A percentile compares a stretch with the other conserved stretches of the same genome.
phyloP scores from a whole-genome alignment of 1,140 invertebrate genomes.

The Lucilia sericata region DNA sequence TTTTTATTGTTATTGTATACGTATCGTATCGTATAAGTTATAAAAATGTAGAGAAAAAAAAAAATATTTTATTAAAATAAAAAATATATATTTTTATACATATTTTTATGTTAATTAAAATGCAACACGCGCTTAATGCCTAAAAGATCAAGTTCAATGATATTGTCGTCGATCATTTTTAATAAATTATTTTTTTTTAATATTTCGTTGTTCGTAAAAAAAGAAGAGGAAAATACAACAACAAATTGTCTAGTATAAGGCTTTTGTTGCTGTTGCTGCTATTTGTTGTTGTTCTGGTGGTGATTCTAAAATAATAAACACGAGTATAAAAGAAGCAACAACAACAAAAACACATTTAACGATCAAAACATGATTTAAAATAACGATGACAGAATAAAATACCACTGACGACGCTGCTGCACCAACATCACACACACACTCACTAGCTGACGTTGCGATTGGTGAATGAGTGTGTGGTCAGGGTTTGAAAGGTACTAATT shows the following conservation, averaged over 20 bases:
- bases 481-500: too few species aligned
- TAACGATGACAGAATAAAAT: conserved; percentile 65
- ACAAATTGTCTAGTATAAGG: background rate
- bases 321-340: conserved; percentile 2
- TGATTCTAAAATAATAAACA: conserved; percentile 25
- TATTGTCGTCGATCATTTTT: conserved; percentile 44
- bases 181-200: conserved; percentile 23
- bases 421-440: background rate
- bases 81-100: background rate
- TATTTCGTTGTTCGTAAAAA: background rate
- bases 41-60: background rate
- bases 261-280: background rate
- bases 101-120: conserved; percentile 32
- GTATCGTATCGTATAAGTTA: background rate
- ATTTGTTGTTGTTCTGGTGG: too few species aligned
- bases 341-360: conserved; percentile 36
- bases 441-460: background rate
- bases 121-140: conserved; percentile 43
- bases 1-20: background rate
- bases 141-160: conserved; percentile 46
- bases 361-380: conserved; percentile 57
- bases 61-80: background rate
- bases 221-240: background rate
- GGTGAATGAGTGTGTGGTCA: too few species aligned
- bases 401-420: conserved; percentile 2